Evolutionary conservation across 1,140 invertebrate species (phyloP).

Genomic region (Drosophila cardini): DNA sequence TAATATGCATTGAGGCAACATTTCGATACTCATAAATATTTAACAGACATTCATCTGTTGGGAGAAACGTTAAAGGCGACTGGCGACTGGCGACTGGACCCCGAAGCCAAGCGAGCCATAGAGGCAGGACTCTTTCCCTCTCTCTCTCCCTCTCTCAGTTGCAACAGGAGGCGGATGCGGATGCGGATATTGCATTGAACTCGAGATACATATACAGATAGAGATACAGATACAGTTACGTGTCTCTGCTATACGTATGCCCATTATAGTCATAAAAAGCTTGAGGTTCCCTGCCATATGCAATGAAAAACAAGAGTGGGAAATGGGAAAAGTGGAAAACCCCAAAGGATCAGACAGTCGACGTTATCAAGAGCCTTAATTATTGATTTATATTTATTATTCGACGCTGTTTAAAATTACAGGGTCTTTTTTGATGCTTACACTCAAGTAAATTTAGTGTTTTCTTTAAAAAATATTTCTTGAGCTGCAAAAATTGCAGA

Average conservation of each 20-base stretch:
- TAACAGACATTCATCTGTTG: slow-evolving; percentile 72
- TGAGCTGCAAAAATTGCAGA: no score
- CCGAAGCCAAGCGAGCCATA: neutral
- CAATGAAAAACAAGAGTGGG: slow-evolving; percentile 12
- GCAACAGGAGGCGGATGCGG: slow-evolving; percentile 20
- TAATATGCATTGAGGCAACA: slow-evolving; percentile 75
- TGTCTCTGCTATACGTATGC: slow-evolving; percentile 14
- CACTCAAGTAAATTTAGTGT: neutral
- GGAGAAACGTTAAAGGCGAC: slow-evolving; percentile 53
- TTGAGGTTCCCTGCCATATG: slow-evolving; percentile 35
- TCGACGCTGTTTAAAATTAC: neutral
- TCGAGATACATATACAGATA: slow-evolving; percentile 20
- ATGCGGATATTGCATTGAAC: slow-evolving; percentile 13
- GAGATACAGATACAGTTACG: slow-evolving; percentile 30
- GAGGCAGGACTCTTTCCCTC: no score
- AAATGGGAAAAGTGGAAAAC: neutral
- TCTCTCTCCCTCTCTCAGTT: no score
- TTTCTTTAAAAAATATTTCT: no score
- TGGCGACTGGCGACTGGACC: neutral
- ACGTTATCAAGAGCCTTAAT: slow-evolving; percentile 25
- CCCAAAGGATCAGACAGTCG: slow-evolving; percentile 7
- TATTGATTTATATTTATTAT: slow-evolving; percentile 32
- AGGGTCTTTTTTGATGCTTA: neutral
- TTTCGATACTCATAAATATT: slow-evolving; percentile 77
- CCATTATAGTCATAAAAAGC: slow-evolving; percentile 50